Evolutionary conservation across 2,113 vertebrate species (phyloP).

Genomic region (Tetraodon nigroviridis): DNA sequence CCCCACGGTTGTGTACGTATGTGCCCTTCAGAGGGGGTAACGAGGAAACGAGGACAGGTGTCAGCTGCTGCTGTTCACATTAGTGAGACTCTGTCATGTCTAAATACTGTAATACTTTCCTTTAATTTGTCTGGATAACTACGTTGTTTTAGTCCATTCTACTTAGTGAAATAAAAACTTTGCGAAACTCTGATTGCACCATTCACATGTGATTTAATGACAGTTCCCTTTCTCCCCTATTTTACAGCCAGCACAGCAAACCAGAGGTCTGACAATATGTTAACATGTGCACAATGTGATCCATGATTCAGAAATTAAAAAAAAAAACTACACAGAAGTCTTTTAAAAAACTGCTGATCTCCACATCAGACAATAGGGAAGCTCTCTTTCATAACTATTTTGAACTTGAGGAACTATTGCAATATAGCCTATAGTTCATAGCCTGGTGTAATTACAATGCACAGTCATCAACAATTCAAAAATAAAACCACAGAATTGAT

Average conservation of each 20-base stretch:
- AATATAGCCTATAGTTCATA: background rate
- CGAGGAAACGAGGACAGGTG: conserved; percentile 56
- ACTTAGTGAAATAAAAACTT: too few relatives aligned
- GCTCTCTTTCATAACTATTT: background rate
- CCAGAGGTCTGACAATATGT: conserved; percentile 8
- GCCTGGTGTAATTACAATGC: conserved; percentile 12
- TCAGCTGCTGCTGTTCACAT: conserved; percentile 50
- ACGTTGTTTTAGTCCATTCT: background rate
- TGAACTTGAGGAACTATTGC: background rate
- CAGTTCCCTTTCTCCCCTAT: conserved; percentile 35
- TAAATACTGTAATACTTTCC: background rate
- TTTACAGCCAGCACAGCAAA: background rate
- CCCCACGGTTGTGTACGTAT: conserved; percentile 32
- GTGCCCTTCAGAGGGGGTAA: conserved; percentile 26
- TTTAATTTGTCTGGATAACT: background rate
- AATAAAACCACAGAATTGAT: background rate
- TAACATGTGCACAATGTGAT: conserved; percentile 13
- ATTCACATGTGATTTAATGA: conserved; percentile 14
- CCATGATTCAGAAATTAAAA: conserved; percentile 1
- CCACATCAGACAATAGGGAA: too few relatives aligned
- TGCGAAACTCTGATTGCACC: background rate
- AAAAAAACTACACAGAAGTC: conserved; percentile 2
- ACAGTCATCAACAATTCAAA: background rate
- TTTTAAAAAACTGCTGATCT: background rate
- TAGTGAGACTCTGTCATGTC: conserved; percentile 20